Percentiles rank a stretch among this genome's conserved stretches.
phyloP scores from a whole-genome alignment of 1,140 invertebrate species.

The Littorina saxatilis region DNA sequence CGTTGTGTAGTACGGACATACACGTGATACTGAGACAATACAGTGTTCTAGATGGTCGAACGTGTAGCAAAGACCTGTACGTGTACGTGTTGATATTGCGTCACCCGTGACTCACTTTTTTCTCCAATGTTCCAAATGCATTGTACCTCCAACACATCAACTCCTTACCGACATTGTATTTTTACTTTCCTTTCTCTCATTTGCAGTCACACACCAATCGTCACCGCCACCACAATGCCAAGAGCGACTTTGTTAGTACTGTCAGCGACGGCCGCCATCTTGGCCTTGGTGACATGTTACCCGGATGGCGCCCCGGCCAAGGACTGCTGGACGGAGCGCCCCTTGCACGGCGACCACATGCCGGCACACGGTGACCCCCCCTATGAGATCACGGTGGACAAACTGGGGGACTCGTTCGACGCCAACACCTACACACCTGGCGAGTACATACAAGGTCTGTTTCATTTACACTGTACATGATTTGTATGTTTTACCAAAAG shows the following conservation, averaged over 20 bases:
- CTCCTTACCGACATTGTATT: too few relatives aligned
- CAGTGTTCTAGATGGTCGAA: too few relatives aligned
- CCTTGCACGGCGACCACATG: constrained; percentile 22
- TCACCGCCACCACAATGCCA: neutral
- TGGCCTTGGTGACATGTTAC: neutral
- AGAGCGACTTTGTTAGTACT: neutral
- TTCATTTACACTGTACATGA: too few relatives aligned
- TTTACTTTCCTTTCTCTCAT: too few relatives aligned
- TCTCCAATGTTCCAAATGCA: too few relatives aligned
- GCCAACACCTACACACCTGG: constrained; percentile 5
- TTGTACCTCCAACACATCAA: too few relatives aligned
- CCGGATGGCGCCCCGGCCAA: neutral
- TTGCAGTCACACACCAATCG: too few relatives aligned
- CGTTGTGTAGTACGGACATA: too few relatives aligned
- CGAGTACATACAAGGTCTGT: constrained; percentile 1
- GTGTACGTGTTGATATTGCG: too few relatives aligned
- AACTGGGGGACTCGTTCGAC: neutral
- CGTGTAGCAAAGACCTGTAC: too few relatives aligned
- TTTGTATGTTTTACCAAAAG: neutral
- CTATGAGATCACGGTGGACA: constrained; percentile 11
- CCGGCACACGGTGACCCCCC: neutral
- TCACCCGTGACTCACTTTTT: too few relatives aligned
- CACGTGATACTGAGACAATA: too few relatives aligned
- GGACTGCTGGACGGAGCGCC: constrained; percentile 28
- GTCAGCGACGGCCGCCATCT: neutral